Percentiles rank a stretch among this genome's conserved stretches.
Evolutionary conservation across 2,888 invertebrate species (phyloP).

Genomic region (Erebia epiphron): DNA sequence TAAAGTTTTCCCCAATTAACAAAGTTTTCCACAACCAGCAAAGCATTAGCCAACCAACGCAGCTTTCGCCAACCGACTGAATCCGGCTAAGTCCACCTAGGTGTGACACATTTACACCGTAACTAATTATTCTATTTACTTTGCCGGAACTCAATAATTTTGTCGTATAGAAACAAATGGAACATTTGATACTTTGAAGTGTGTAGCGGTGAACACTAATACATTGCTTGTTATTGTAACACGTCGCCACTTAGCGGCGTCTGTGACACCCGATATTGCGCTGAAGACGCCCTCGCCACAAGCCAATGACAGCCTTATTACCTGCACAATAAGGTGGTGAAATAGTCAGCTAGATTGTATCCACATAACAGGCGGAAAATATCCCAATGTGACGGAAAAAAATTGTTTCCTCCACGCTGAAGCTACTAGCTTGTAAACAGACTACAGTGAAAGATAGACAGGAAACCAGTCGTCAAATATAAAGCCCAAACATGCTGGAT

Average conservation of each 20-base stretch:
- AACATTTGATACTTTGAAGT: conserved; percentile 52
- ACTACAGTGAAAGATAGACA: background rate
- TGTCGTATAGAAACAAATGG: conserved; percentile 34
- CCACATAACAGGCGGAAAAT: conserved; percentile 59
- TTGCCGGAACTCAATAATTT: conserved; percentile 19
- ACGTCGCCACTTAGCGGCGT: conserved; percentile 71
- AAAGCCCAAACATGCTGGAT: too few relatives aligned
- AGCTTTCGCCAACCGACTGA: too few relatives aligned
- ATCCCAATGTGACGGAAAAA: conserved; percentile 59
- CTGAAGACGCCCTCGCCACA: background rate
- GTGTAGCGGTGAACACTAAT: conserved; percentile 50
- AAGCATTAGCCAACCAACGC: too few relatives aligned
- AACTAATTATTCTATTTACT: background rate
- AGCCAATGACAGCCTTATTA: background rate
- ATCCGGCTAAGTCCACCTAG: too few relatives aligned
- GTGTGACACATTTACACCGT: too few relatives aligned
- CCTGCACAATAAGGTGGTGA: conserved; percentile 18
- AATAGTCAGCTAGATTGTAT: background rate
- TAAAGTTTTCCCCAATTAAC: too few relatives aligned
- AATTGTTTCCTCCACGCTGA: conserved; percentile 49
- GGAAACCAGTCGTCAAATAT: background rate
- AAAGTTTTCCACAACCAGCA: too few relatives aligned
- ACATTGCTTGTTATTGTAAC: conserved; percentile 73
- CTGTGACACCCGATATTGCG: conserved; percentile 63
- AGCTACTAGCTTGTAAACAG: background rate